phyloP scores from a whole-genome alignment of 1,140 invertebrate genomes.

The Ectropis grisescens region DNA sequence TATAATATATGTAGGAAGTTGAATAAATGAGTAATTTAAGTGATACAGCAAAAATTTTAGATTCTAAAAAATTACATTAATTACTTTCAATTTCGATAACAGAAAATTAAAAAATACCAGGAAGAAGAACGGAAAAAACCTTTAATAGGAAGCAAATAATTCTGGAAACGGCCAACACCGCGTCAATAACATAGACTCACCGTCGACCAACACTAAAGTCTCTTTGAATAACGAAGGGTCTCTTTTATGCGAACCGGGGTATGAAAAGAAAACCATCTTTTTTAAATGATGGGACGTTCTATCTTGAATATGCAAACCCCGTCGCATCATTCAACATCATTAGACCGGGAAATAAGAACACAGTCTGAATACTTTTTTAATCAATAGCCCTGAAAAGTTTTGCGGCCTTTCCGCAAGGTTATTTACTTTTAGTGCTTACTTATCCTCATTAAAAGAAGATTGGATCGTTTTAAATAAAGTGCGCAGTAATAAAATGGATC shows the following conservation, averaged over 20 bases:
- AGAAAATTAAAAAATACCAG: no score
- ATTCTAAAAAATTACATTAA: no score
- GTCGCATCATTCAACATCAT: conserved; percentile 59
- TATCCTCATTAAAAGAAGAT: conserved; percentile 13
- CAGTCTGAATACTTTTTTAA: conserved; percentile 30
- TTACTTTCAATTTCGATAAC: no score
- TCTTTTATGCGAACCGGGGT: conserved; percentile 46
- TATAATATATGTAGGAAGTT: no score
- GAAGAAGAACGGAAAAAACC: no score
- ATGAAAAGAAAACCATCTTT: conserved; percentile 58
- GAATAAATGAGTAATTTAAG: no score
- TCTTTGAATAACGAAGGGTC: conserved; percentile 58
- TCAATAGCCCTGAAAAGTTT: not conserved
- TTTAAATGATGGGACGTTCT: conserved; percentile 44
- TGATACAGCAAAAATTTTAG: no score
- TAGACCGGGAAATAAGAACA: conserved; percentile 43
- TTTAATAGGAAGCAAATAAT: conserved; percentile 24
- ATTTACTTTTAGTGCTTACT: not conserved
- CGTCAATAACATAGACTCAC: conserved; percentile 31
- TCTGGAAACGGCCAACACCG: conserved; percentile 8
- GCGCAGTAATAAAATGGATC: conserved; percentile 50
- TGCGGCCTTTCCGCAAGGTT: not conserved
- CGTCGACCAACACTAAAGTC: conserved; percentile 34
- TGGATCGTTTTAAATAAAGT: conserved; percentile 37
- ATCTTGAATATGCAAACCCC: conserved; percentile 51